phyloP scores from a whole-genome alignment of 2,888 invertebrate genomes.

The Pasiphila rectangulata region DNA sequence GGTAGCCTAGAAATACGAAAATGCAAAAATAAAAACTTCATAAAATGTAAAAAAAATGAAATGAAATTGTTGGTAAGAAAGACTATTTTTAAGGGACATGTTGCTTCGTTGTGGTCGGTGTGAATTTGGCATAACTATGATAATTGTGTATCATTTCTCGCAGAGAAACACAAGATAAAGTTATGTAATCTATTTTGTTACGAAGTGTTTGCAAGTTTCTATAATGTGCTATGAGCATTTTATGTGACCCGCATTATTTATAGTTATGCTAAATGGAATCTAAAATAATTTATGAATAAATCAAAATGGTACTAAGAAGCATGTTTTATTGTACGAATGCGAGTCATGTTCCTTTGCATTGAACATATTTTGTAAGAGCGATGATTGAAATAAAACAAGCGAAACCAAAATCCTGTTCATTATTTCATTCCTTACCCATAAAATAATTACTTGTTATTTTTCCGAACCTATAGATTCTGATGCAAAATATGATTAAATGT shows the following conservation, averaged over 20 bases:
- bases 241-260: constrained; percentile 80
- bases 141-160: constrained; percentile 76
- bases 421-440: constrained; percentile 52
- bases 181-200: constrained; percentile 81
- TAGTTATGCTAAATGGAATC: constrained; percentile 80
- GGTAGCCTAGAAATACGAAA: constrained; percentile 81
- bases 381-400: constrained; percentile 82
- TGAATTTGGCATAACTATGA: constrained; percentile 79
- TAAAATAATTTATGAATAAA: constrained; percentile 79
- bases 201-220: constrained; percentile 81
- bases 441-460: too few relatives aligned
- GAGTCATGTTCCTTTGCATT: constrained; percentile 82
- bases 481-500: too few relatives aligned
- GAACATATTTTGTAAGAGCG: constrained; percentile 82
- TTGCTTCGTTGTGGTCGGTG: constrained; percentile 77
- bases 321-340: constrained; percentile 76
- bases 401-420: constrained; percentile 70
- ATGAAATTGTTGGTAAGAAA: constrained; percentile 83
- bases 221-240: constrained; percentile 81
- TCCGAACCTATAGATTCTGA: too few relatives aligned
- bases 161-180: constrained; percentile 74
- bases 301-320: constrained; percentile 81
- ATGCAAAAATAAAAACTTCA: constrained; percentile 81
- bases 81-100: constrained; percentile 83
- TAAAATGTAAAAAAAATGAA: constrained; percentile 80